These are phyloP conservation scores for Steinernema feltiae DNA, from an alignment of 1,140 invertebrate genomes.

Conservation along the genomic window DNA sequence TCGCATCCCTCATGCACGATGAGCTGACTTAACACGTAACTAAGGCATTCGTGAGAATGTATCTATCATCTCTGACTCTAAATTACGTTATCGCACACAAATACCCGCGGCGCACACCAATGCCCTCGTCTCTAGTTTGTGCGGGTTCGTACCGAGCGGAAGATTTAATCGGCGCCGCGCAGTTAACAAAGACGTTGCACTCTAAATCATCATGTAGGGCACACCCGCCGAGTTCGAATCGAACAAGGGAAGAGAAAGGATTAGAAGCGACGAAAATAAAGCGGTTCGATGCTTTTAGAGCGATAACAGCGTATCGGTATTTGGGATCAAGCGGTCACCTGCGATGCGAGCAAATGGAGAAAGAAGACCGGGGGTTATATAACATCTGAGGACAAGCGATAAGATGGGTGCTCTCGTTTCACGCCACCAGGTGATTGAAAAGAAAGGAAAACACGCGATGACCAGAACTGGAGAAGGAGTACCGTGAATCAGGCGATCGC, in stretches of 20 bases:
- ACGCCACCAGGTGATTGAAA: background rate
- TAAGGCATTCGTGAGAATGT: too few relatives aligned
- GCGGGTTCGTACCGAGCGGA: too few relatives aligned
- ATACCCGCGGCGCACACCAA: too few relatives aligned
- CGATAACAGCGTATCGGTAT: background rate
- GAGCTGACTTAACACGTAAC: too few relatives aligned
- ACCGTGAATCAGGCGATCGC: background rate
- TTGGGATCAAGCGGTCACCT: background rate
- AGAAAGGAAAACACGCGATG: conserved; percentile 5
- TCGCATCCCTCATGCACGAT: too few relatives aligned
- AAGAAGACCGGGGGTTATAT: background rate
- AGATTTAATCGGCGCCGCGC: background rate
- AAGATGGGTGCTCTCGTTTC: background rate
- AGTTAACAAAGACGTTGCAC: background rate
- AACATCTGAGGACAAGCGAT: background rate
- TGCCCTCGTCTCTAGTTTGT: background rate
- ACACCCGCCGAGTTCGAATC: too few relatives aligned
- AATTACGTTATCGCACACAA: background rate
- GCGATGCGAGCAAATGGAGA: background rate
- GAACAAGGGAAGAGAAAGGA: too few relatives aligned
- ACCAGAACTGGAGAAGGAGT: background rate
- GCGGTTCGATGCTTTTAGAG: background rate
- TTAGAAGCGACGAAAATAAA: too few relatives aligned
- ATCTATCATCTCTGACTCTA: background rate
- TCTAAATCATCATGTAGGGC: too few relatives aligned